A percentile compares a stretch with the other conserved stretches of the same genome.
Conservation (phyloP, 2,113 vertebrate species). For the Poicephalus meyeri region DNA sequence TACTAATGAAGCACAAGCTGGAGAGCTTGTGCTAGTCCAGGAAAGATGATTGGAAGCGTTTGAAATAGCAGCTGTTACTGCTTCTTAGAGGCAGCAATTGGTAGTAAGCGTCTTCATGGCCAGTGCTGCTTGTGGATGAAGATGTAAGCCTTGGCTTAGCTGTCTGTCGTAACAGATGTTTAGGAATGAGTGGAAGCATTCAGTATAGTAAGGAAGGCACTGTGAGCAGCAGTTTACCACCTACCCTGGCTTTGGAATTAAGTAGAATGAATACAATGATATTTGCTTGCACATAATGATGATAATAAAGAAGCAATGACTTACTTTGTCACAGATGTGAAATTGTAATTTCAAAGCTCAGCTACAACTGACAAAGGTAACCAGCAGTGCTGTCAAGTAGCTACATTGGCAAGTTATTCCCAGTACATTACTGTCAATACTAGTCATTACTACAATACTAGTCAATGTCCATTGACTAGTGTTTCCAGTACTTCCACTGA, state of each 20-base stretch:
- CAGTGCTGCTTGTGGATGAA: background rate
- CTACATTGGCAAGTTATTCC: background rate
- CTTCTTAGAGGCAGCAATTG: background rate
- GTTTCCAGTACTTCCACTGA: background rate
- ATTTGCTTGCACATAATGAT: background rate
- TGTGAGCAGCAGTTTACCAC: background rate
- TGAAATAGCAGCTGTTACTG: rapidly evolving
- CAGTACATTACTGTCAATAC: too few species aligned
- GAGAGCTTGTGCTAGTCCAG: background rate
- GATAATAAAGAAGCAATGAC: background rate
- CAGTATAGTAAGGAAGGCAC: background rate
- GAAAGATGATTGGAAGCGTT: background rate
- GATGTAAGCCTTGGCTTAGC: background rate
- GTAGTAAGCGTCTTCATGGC: background rate
- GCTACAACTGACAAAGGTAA: background rate
- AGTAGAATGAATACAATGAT: too few species aligned
- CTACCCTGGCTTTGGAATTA: background rate
- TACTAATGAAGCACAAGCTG: background rate
- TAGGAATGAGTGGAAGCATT: background rate
- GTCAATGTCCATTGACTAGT: too few species aligned
- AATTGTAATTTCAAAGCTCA: rapidly evolving
- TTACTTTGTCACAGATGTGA: background rate
- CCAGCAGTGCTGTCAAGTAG: background rate
- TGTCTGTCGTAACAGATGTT: rapidly evolving
- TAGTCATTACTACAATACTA: too few species aligned